Evolutionary conservation across 2,888 invertebrate genomes (phyloP).

Genomic region (Pheosia tremula): DNA sequence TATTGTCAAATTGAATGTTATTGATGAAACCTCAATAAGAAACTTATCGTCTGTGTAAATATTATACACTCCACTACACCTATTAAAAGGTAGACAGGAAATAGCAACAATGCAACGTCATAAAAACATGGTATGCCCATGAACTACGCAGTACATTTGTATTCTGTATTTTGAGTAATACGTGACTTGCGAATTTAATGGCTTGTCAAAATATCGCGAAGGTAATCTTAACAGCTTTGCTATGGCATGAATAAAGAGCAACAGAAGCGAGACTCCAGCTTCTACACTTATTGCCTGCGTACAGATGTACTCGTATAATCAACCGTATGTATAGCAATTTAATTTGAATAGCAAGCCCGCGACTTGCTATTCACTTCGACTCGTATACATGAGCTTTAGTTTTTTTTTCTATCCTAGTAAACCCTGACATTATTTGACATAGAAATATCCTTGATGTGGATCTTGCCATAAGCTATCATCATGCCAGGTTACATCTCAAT

Average conservation of each 20-base stretch:
- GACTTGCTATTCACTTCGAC: no score
- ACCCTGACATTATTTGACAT: no score
- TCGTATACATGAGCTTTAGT: slow-evolving; percentile 19
- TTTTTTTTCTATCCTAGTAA: no score
- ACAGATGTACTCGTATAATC: no score
- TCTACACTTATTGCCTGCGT: no score
- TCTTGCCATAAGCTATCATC: no score
- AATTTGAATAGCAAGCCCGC: no score
- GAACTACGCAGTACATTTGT: slow-evolving; percentile 31
- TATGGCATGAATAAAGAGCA: neutral
- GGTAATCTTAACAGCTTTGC: slow-evolving; percentile 9
- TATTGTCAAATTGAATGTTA: slow-evolving; percentile 5
- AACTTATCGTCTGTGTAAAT: slow-evolving; percentile 5
- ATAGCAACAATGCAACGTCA: slow-evolving; percentile 43
- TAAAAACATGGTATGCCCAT: slow-evolving; percentile 43
- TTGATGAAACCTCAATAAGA: slow-evolving; percentile 13
- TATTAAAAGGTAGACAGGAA: slow-evolving; percentile 49
- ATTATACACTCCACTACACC: neutral
- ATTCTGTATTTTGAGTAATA: slow-evolving; percentile 40
- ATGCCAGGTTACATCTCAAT: no score
- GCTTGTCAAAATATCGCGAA: slow-evolving; percentile 50
- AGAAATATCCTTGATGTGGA: no score
- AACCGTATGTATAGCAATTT: no score
- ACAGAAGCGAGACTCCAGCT: no score
- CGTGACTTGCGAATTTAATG: slow-evolving; percentile 64